Conservation (phyloP, 2,113 vertebrate species). For the Serinus canaria region DNA sequence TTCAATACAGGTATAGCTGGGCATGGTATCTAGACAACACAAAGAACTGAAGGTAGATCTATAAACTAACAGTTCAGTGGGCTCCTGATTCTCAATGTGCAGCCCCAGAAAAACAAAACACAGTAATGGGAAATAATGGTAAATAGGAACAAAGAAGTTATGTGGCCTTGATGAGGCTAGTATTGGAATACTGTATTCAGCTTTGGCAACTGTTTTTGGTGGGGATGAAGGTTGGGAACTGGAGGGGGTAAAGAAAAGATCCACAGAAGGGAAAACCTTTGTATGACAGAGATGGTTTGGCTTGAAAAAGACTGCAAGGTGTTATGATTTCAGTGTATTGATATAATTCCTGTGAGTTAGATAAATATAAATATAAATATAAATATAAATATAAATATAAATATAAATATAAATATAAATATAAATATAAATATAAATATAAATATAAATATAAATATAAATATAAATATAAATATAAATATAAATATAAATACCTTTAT, state of each 20-base stretch:
- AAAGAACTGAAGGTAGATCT: neutral
- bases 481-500: too few relatives aligned
- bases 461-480: too few relatives aligned
- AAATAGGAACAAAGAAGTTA: neutral
- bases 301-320: neutral
- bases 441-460: too few relatives aligned
- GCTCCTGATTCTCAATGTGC: neutral
- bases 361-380: too few relatives aligned
- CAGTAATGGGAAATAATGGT: neutral
- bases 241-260: neutral
- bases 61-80: neutral
- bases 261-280: neutral
- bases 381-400: too few relatives aligned
- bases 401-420: too few relatives aligned
- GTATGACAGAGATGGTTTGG: neutral
- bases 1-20: neutral
- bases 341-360: neutral
- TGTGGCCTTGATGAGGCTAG: neutral
- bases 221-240: neutral
- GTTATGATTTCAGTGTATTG: neutral
- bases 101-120: neutral
- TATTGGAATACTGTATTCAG: neutral
- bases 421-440: too few relatives aligned
- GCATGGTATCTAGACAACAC: neutral
- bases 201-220: neutral